Conservation (phyloP, 1,140 invertebrate species). For the Leucophenga varia region DNA sequence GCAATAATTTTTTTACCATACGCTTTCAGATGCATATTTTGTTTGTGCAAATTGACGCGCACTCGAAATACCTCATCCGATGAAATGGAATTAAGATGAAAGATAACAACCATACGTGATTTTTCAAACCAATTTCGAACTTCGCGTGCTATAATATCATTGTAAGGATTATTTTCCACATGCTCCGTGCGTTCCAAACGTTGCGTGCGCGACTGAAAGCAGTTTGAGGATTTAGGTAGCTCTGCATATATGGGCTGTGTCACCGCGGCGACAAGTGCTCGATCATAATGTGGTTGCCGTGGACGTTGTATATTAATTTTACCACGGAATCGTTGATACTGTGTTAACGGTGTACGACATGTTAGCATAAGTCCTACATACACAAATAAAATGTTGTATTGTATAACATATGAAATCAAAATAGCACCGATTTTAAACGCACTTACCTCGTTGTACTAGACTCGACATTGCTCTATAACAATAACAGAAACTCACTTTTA, state of each 20-base stretch:
- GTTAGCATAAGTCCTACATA: slow-evolving; percentile 43
- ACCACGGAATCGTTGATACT: slow-evolving; percentile 66
- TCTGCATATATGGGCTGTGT: slow-evolving; percentile 59
- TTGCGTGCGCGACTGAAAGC: slow-evolving; percentile 32
- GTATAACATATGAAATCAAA: slow-evolving; percentile 18
- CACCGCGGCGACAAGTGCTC: slow-evolving; percentile 64
- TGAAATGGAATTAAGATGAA: slow-evolving; percentile 69
- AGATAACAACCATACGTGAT: slow-evolving; percentile 69
- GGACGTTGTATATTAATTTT: slow-evolving; percentile 77
- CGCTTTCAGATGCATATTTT: slow-evolving; percentile 67
- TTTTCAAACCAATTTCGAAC: slow-evolving; percentile 67
- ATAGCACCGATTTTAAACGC: background rate
- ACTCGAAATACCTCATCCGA: slow-evolving; percentile 64
- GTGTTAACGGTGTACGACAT: slow-evolving; percentile 55
- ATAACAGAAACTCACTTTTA: too few species aligned
- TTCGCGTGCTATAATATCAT: slow-evolving; percentile 69
- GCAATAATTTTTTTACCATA: slow-evolving; percentile 64
- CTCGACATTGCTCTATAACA: slow-evolving; percentile 11
- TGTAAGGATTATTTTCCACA: slow-evolving; percentile 65
- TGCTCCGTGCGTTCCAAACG: slow-evolving; percentile 25
- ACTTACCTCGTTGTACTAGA: slow-evolving; percentile 15
- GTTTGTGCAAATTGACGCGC: slow-evolving; percentile 61
- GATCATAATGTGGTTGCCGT: slow-evolving; percentile 65
- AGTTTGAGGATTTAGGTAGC: slow-evolving; percentile 23
- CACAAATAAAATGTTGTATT: slow-evolving; percentile 16